phyloP scores from a whole-genome alignment of 2,113 vertebrate genomes.

The Lepidothrix coronata region DNA sequence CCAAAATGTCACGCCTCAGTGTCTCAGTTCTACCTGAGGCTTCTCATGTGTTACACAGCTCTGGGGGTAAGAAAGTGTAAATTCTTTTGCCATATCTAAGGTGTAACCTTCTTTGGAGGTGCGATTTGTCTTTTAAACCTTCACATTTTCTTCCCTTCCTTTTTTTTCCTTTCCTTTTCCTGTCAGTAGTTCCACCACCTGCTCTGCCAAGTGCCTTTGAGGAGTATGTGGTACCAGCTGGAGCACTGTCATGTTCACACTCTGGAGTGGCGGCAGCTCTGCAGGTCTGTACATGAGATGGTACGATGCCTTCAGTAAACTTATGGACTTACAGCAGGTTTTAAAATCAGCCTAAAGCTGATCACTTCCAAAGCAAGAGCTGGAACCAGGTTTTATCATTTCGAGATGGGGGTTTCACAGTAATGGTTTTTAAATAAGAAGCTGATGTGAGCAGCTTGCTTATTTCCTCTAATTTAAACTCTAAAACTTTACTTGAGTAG shows the following conservation, averaged over 20 bases:
- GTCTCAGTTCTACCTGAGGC: neutral
- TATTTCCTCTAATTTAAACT: neutral
- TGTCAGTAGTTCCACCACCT: neutral
- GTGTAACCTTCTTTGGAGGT: neutral
- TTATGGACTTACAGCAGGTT: neutral
- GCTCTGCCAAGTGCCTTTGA: neutral
- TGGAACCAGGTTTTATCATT: neutral
- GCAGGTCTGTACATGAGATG: neutral
- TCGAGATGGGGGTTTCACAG: neutral
- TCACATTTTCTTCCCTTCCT: rapidly evolving
- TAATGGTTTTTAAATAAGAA: neutral
- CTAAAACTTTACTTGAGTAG: neutral
- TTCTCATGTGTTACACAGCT: neutral
- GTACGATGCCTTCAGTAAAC: neutral
- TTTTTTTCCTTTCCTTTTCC: neutral
- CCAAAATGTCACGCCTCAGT: neutral
- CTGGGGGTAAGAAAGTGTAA: neutral
- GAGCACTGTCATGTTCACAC: neutral
- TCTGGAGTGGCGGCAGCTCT: neutral
- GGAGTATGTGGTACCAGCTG: rapidly evolving
- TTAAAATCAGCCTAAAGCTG: neutral
- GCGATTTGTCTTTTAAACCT: neutral
- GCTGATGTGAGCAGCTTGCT: neutral
- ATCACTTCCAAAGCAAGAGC: neutral
- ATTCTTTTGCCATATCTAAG: neutral